Base-by-base conservation (phyloP, 2,797 vertebrate genomes). In the Leptoclinus maculatus region DNA sequence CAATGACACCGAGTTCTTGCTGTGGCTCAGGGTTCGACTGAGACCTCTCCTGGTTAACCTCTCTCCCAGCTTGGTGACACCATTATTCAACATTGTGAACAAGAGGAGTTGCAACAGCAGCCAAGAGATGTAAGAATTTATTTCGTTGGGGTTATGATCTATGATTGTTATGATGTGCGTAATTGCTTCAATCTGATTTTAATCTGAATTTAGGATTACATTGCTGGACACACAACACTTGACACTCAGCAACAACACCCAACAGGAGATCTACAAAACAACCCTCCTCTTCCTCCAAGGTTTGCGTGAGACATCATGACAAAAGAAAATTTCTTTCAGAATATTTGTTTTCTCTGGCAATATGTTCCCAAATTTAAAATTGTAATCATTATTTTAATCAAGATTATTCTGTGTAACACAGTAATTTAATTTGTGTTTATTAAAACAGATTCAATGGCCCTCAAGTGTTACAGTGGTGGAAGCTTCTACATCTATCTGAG, bases 401-500 rank as follows among this genome's bases (percentile, higher is more conserved):
- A 43, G 23, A 27, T 60, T 7, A 14, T 25, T 67, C 29, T 64
- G 17, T 66, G 2, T 43, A 21, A 21, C 19, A 39, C 7, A 36
- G 7, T 70, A 8, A 58, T 66, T 65, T 66, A 0, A 27, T 78
- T 63, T 67, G 5, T 83, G 34, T 74, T 68, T 19, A 8, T 68
- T 19, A 8, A 63, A 80, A 63, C 72, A 93, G 93, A 71, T 19
- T 80, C 82, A 69, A 13, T 29, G 0, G 71, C 85, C 5, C 78
- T 93, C 25, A 81, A 71, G 54, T 94, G 94, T 78, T 94, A 92
- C 56, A 27, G 4, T 10, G 67, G 75, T 19, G 88, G 87, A 57
- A 93, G 91, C 67, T 91, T 93, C 81, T 93, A 88, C 39, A 8
- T 38, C 51, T 94, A 86, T 66, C 75, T 94, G 71, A 83, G 53